phyloP scores from a whole-genome alignment of 2,113 vertebrate genomes.

The Gracilinanus agilis region DNA sequence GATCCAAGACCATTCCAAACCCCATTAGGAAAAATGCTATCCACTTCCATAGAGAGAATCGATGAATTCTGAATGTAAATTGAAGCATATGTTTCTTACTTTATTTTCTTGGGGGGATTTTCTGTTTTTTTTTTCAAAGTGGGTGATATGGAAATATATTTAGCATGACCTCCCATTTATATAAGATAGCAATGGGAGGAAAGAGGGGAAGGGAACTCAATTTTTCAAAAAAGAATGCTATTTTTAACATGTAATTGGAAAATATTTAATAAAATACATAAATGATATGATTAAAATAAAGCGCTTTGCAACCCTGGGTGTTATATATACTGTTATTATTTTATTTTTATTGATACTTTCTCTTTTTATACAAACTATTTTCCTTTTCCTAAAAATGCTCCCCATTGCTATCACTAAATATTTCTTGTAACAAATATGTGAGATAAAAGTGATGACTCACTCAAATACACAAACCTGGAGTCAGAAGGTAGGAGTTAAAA shows the following conservation, averaged over 20 bases:
- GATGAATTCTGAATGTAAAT: not conserved
- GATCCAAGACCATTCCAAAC: not conserved
- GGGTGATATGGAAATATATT: not conserved
- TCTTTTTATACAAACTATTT: not conserved
- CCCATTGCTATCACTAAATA: not conserved
- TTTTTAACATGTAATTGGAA: not conserved
- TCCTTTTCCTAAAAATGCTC: not conserved
- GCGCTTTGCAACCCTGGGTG: not conserved
- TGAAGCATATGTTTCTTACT: not conserved
- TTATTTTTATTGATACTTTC: not conserved
- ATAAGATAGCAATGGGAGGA: not conserved
- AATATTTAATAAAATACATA: not conserved
- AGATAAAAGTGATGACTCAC: too few species aligned
- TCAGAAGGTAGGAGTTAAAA: too few species aligned
- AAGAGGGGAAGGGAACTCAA: not conserved
- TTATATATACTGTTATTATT: not conserved
- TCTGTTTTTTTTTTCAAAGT: not conserved
- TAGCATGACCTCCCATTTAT: not conserved
- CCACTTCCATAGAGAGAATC: not conserved
- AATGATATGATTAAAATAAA: not conserved
- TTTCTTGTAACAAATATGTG: not conserved
- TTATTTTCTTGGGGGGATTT: not conserved
- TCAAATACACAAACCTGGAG: too few species aligned
- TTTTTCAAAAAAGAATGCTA: too few species aligned
- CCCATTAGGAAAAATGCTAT: not conserved